Evolutionary conservation across 1,140 invertebrate genomes (phyloP).

Genomic region (Drosophila punjabiensis): DNA sequence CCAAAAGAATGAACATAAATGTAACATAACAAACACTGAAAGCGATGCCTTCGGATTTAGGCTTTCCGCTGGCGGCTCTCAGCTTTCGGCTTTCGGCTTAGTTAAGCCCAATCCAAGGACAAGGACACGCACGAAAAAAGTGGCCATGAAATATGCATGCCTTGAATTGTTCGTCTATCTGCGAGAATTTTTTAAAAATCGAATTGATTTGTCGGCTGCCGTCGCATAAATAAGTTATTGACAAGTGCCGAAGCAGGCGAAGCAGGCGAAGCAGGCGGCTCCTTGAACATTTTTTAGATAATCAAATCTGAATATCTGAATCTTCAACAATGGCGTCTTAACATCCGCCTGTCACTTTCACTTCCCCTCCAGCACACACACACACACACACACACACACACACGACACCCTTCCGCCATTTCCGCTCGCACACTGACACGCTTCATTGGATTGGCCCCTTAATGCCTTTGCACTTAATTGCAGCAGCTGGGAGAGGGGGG

Average conservation of each 20-base stretch:
- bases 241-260: slow-evolving; percentile 16
- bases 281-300: slow-evolving; percentile 1
- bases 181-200: slow-evolving; percentile 25
- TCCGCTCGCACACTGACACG: slow-evolving; percentile 24
- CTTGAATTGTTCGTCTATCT: slow-evolving; percentile 22
- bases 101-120: slow-evolving; percentile 25
- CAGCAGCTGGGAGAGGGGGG: neutral
- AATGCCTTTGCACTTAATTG: slow-evolving; percentile 53
- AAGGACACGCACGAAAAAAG: slow-evolving; percentile 15
- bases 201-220: slow-evolving; percentile 31
- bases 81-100: neutral
- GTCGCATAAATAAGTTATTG: slow-evolving; percentile 40
- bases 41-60: slow-evolving; percentile 4
- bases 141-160: slow-evolving; percentile 34
- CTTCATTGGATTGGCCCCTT: slow-evolving; percentile 53
- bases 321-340: slow-evolving; percentile 33
- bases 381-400: neutral
- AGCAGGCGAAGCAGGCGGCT: no score
- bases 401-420: slow-evolving; percentile 7
- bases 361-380: neutral
- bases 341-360: slow-evolving; percentile 37
- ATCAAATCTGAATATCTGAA: slow-evolving; percentile 31
- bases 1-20: slow-evolving; percentile 14
- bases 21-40: slow-evolving; percentile 8
- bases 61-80: neutral